Conservation (phyloP, 1,140 invertebrate species). For the Sesamia nonagrioides region DNA sequence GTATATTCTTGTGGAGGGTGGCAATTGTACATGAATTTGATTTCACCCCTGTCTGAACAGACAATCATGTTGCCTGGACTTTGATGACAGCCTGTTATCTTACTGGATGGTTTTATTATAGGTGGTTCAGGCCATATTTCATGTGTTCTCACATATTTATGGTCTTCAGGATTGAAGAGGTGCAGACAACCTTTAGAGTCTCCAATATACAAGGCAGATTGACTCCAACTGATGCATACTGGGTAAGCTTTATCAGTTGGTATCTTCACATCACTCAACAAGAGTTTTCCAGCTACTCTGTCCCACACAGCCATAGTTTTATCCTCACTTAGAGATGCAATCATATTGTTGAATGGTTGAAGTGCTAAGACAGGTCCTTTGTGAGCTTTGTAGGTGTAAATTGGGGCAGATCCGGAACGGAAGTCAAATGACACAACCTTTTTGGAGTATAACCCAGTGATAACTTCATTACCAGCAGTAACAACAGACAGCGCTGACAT, state of each 20-base stretch:
- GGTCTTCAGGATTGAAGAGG: conserved; percentile 74
- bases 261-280: conserved; percentile 74
- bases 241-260: conserved; percentile 75
- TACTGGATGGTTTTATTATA: conserved; percentile 70
- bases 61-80: conserved; percentile 73
- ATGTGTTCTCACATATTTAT: conserved; percentile 67
- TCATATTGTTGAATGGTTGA: conserved; percentile 68
- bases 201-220: conserved; percentile 76
- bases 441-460: conserved; percentile 80
- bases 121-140: conserved; percentile 74
- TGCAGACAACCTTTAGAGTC: conserved; percentile 79
- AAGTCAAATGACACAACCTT: conserved; percentile 78
- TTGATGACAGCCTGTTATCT: conserved; percentile 76
- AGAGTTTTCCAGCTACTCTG: conserved; percentile 74
- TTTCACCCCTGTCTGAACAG: conserved; percentile 76
- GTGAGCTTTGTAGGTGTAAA: conserved; percentile 74
- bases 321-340: conserved; percentile 81
- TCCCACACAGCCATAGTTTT: conserved; percentile 81
- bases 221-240: conserved; percentile 77
- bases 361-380: conserved; percentile 76
- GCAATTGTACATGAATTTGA: conserved; percentile 81
- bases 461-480: conserved; percentile 70
- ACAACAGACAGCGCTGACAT: conserved; percentile 80
- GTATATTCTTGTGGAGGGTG: conserved; percentile 75
- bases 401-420: conserved; percentile 64